Evolutionary conservation across 2,888 invertebrate species (phyloP).

Genomic region (Lepidocyrtinus sp.): DNA sequence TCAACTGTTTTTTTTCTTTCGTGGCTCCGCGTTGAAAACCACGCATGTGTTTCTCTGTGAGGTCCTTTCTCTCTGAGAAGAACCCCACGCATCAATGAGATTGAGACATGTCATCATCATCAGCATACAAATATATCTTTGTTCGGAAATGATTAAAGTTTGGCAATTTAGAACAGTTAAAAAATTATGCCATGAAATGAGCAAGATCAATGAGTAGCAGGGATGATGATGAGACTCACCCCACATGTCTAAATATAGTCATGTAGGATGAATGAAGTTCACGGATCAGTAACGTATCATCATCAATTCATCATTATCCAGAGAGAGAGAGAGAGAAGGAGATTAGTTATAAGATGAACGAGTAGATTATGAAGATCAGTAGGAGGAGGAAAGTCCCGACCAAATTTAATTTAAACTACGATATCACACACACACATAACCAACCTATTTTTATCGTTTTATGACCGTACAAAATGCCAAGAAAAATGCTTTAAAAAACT

Average conservation of each 20-base stretch:
- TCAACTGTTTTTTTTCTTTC: slow-evolving; percentile 50
- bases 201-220: too few species aligned
- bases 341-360: too few species aligned
- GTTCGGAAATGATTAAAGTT: slow-evolving; percentile 15
- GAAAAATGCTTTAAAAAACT: background rate
- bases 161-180: background rate
- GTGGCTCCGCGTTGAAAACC: background rate
- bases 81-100: background rate
- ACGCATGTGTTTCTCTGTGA: slow-evolving; percentile 35
- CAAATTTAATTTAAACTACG: background rate
- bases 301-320: slow-evolving; percentile 26
- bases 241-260: background rate
- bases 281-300: slow-evolving; percentile 50
- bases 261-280: slow-evolving; percentile 21
- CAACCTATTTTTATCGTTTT: background rate
- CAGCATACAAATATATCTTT: background rate
- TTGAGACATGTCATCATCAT: background rate
- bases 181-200: background rate
- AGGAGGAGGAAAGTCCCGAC: slow-evolving; percentile 48
- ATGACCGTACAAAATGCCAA: background rate
- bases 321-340: slow-evolving; percentile 8
- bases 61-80: slow-evolving; percentile 14
- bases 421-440: too few species aligned
- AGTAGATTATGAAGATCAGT: background rate
- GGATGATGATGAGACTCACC: background rate